Conservation (phyloP, 1,140 invertebrate species). For the Lasioglossum baleicum region DNA sequence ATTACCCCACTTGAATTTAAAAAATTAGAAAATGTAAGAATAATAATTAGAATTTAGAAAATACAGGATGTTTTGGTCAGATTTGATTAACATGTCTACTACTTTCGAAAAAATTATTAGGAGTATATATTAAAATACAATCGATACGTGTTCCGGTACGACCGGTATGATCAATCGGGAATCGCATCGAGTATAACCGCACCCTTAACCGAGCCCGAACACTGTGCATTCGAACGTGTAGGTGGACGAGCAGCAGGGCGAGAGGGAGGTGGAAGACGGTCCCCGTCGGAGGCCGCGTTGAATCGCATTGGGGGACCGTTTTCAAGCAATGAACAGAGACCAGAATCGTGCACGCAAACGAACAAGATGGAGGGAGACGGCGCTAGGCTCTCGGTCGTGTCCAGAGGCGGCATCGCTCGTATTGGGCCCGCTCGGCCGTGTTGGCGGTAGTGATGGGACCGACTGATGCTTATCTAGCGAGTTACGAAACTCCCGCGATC, state of each 20-base stretch:
- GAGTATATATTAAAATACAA: too few relatives aligned
- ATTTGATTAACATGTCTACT: too few relatives aligned
- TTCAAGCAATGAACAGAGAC: not conserved
- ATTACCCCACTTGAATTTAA: too few relatives aligned
- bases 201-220: constrained; percentile 15
- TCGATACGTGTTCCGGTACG: too few relatives aligned
- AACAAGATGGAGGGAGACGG: constrained; percentile 12
- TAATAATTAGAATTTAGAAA: too few relatives aligned
- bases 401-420: constrained; percentile 33
- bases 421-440: constrained; percentile 15
- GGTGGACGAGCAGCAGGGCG: not conserved
- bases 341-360: not conserved
- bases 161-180: too few relatives aligned
- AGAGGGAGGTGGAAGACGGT: not conserved
- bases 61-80: too few relatives aligned
- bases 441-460: constrained; percentile 37
- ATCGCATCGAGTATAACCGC: too few relatives aligned
- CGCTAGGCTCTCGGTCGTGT: constrained; percentile 18
- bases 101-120: too few relatives aligned
- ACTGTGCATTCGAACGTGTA: constrained; percentile 37
- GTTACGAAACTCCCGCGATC: not conserved
- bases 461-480: constrained; percentile 8
- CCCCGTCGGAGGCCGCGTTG: constrained; percentile 16
- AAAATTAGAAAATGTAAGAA: too few relatives aligned
- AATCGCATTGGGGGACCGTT: constrained; percentile 28